phyloP scores from a whole-genome alignment of 2,113 vertebrate genomes.

The western clawed frog (Xenopus tropicalis) region UCB_Xtro_10.0 CM004446.2:30342501-30343000 shows the following conservation, averaged over 20 bases:
- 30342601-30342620: slow-evolving; percentile 51
- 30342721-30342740: slow-evolving; percentile 53
- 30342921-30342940: too few species aligned
- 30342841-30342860: neutral
- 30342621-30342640: slow-evolving; percentile 60
- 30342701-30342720: slow-evolving; percentile 50
- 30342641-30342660: slow-evolving; percentile 60
- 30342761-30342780: slow-evolving; percentile 51
- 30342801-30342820: slow-evolving; percentile 54
- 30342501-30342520: too few species aligned
- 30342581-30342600: neutral
- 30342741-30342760: slow-evolving; percentile 55
- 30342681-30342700: slow-evolving; percentile 63
- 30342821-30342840: slow-evolving; percentile 56
- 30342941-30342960: too few species aligned
- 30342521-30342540: too few species aligned
- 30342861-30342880: too few species aligned
- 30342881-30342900: too few species aligned
- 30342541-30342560: too few species aligned
- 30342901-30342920: too few species aligned
- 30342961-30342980: too few species aligned
- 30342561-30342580: too few species aligned
- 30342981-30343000: too few species aligned
- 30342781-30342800: slow-evolving; percentile 55
- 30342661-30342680: slow-evolving; percentile 61